phyloP scores from a whole-genome alignment of 2,888 invertebrate species.

The Nasonia oneida region DNA sequence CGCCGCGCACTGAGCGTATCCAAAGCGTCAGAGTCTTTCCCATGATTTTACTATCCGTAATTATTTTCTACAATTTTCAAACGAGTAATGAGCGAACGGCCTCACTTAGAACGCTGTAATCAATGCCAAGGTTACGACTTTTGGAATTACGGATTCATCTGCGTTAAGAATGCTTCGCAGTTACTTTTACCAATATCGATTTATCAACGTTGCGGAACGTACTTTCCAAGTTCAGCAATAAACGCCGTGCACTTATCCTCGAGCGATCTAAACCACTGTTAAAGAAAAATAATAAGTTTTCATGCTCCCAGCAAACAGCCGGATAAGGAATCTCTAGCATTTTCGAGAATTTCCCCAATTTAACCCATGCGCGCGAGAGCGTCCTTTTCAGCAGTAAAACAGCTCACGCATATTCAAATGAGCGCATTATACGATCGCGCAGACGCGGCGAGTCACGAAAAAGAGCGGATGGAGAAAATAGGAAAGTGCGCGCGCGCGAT shows the following conservation, averaged over 20 bases:
- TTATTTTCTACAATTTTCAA: slow-evolving; percentile 18
- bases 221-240: too few relatives aligned
- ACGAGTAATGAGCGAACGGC: neutral
- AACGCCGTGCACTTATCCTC: too few relatives aligned
- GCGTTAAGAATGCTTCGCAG: neutral
- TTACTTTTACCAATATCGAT: too few relatives aligned
- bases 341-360: neutral
- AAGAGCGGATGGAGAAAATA: neutral
- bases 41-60: neutral
- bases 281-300: neutral
- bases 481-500: neutral
- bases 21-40: slow-evolving; percentile 12
- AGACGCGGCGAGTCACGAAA: neutral
- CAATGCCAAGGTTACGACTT: slow-evolving; percentile 1
- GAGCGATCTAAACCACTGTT: too few relatives aligned
- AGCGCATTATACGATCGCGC: neutral
- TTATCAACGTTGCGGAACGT: too few relatives aligned
- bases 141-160: neutral
- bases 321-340: neutral
- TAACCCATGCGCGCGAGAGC: neutral
- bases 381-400: too few relatives aligned
- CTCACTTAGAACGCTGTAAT: neutral
- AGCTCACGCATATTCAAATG: neutral
- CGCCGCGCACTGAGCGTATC: neutral
- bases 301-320: neutral